Evolutionary conservation across 2,113 vertebrate species (phyloP), one percentile per base, ranked within the genome.

Genomic region (Hiodon tergisus): DNA sequence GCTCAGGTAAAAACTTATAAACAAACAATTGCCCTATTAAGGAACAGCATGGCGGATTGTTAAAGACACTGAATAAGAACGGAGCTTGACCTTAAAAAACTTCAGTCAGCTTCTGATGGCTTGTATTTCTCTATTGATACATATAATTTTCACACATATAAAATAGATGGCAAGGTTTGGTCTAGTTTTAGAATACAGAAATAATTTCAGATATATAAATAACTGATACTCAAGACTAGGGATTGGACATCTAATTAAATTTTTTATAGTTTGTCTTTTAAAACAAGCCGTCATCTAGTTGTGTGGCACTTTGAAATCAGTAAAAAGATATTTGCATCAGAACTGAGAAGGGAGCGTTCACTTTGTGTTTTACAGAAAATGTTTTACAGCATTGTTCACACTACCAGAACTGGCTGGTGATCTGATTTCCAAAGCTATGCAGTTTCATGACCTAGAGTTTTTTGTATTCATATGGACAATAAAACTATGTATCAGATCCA

Each of bases 361-460:
- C 13, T 50, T 72, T 48, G 8, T 59, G 5, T 47, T 7, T 13
- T 61, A 7, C 48, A 16, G 13, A 57, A 6, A n/a, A n/a, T n/a
- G n/a, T n/a, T n/a, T n/a, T n/a, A n/a, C n/a, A n/a, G 63, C 48
- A 47, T 66, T 17, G 63, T 6, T 66, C 63, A 66, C 63, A 47
- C 48, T 48, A 66, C 17, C 63, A 48, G 8, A 48, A 47, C 63
- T 66, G 17, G 46, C 63, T 46, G 58, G 14, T 48, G 8, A n/a
- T 47, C 46, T 82, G 71, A 82, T 87, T 81, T 79, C 75, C 74
- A 77, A 89, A 88, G 83, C 87, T 89, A 91, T 91, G 88, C 89
- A 91, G 87, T 86, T 86, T 85, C 79, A 54, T 67, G 81, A 78
- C 81, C 87, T 86, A 79, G 82, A 86, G 79, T 72, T 71, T 74